These are phyloP conservation scores for Clarias gariepinus DNA, from an alignment of 2,113 vertebrate genomes.

Conservation along the genomic window DNA sequence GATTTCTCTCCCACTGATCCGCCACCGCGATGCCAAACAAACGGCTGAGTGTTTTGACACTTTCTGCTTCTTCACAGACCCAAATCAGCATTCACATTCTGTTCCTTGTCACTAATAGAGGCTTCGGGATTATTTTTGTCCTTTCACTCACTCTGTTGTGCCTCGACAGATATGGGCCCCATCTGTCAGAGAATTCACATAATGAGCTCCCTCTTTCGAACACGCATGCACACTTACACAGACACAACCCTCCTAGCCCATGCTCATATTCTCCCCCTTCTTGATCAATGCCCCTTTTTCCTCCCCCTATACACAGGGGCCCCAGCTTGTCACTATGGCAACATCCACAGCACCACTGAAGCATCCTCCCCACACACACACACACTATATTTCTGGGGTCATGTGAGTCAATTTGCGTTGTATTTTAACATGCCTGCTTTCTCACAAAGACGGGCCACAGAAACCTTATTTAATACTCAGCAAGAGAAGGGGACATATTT, in stretches of 20 bases:
- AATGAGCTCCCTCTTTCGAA: slow-evolving; percentile 45
- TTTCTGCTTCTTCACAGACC: slow-evolving; percentile 42
- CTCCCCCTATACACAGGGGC: slow-evolving; percentile 22
- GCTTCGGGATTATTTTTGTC: slow-evolving; percentile 52
- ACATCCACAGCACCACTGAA: slow-evolving; percentile 36
- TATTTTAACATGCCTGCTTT: slow-evolving; percentile 1
- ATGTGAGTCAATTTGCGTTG: background rate
- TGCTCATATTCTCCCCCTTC: slow-evolving; percentile 29
- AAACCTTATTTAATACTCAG: background rate
- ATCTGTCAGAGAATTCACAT: slow-evolving; percentile 58
- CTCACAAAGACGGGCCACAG: background rate
- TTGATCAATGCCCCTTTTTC: slow-evolving; percentile 28
- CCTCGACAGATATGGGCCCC: slow-evolving; percentile 47
- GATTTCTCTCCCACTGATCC: slow-evolving; percentile 32
- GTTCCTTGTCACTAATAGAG: slow-evolving; percentile 54
- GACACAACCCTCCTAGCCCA: slow-evolving; percentile 29
- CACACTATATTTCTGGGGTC: slow-evolving; percentile 25
- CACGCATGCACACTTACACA: slow-evolving; percentile 27
- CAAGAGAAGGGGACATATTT: background rate
- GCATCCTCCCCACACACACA: background rate
- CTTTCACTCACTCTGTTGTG: slow-evolving; percentile 53
- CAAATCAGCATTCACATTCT: slow-evolving; percentile 52
- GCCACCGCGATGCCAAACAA: slow-evolving; percentile 42
- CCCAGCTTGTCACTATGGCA: slow-evolving; percentile 48
- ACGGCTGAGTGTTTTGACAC: slow-evolving; percentile 53